Base-by-base conservation (phyloP, 2,113 vertebrate genomes). In the Bubo blakistoni region DNA sequence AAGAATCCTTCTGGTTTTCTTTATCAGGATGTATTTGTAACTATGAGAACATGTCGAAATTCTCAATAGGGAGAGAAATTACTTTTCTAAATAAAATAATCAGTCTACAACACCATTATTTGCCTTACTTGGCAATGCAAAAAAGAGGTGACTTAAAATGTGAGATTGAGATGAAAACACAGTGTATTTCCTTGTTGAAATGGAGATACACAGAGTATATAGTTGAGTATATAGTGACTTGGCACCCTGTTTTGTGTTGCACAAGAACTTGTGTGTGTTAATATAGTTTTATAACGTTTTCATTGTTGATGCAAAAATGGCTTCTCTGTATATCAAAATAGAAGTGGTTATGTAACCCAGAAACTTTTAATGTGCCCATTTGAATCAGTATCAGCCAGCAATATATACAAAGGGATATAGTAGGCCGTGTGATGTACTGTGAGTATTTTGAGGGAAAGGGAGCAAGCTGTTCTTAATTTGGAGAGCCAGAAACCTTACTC, bases 201-300 rank as follows among this genome's bases (percentile, higher is more conserved):
- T 71, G 58, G 82, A 95, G 44, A 83, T 94, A 18, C 44, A 82
- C 55, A 77, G 65, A 90, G 42, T 44, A 44, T 44, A 46, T 46
- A 46, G 44, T 46, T 46, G 71, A 94, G 78, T 81, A 40, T 95
- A 58, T 95, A 52, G 83, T 87, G 88, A 84, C 44, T 95, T 96
- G 62, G 59, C 88, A 90, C 89, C 83, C 90, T 96, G 84, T 96
- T 93, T 96, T 88, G 85, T 97, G 72, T 97, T 97, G 96, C 94
- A 95, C 91, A 97, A 97, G 97, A 90, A 92, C 95, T 97, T 94
- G 38, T 88, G 69, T 97, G 55, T 94, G 88, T 93, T 97, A 97
- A 95, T 96, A 88, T 54, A 92, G 58, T 96, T 97, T 95, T 77
- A n/a, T 92, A 83, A 88, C 96, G 95, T 98, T 87, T 96, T 90